Base-by-base conservation (phyloP, 2,888 invertebrate genomes). In the Plebejus argus region DNA sequence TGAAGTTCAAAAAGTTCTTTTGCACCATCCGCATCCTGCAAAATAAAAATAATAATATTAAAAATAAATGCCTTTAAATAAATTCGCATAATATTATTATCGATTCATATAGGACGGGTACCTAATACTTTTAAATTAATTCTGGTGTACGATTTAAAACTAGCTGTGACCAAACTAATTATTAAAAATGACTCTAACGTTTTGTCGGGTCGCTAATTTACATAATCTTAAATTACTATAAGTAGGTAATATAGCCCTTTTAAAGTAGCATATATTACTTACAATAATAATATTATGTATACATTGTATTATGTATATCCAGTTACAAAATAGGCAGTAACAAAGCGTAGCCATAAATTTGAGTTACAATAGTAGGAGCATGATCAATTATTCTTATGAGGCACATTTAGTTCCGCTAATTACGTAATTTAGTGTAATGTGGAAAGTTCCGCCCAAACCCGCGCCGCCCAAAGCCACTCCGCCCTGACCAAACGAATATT, bases 401-500 rank as follows among this genome's bases (percentile, higher is more conserved):
- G 77, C 78, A 78, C 81, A 78, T 81, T 82, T 45, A 45, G 78
- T 71, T 78, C 76, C 79, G 78, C 79, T 80, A 83, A 83, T 81
- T 82, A 80, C 77, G 39, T 70, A 79, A 81, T 79, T 81, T 81
- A 78, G 74, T 61, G 76, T 82, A 80, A 81, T 80, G 80, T 79
- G 78, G 70, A 81, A 84, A 84, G 71, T 79, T 80, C 77, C 76
- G 76, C 80, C 77, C 77, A 39, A 61, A 72, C 35, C 78, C 23
- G 70, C 33, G 58, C 76, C 77, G 81, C 81, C 81, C 79, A 45
- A 45, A 78, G 79, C 77, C 78, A 53, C 75, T 80, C 81, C 79
- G 77, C 35, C 80, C 81, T 84, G 84, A 84, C 84, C 84, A 82
- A 78, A 78, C 81, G 80, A 81, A 77, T 79, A 76, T 80, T 82